These are phyloP conservation scores for Adelges cooleyi DNA, from an alignment of 1,140 invertebrate species.

Conservation along the genomic window DNA sequence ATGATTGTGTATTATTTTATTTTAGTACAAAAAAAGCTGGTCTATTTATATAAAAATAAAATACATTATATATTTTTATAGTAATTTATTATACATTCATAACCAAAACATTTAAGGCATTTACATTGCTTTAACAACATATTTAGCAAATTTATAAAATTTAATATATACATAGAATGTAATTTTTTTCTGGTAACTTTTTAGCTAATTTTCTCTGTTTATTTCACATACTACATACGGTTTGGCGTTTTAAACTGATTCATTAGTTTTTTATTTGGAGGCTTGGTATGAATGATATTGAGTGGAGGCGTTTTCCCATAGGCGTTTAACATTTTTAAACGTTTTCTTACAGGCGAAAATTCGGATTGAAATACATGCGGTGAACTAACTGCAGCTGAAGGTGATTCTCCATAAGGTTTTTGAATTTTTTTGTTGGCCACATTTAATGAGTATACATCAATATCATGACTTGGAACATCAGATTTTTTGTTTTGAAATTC, in stretches of 20 bases:
- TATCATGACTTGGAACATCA: no score
- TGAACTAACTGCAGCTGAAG: not conserved
- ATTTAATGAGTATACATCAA: not conserved
- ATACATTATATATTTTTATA: no score
- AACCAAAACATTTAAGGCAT: no score
- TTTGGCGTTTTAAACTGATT: constrained; percentile 9
- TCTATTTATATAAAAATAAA: no score
- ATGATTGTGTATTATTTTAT: no score
- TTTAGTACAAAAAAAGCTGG: no score
- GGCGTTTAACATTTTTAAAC: constrained; percentile 5
- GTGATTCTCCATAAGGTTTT: not conserved
- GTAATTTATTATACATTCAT: no score
- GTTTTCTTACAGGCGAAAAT: constrained; percentile 1
- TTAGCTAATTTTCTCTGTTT: no score
- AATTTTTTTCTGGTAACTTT: no score
- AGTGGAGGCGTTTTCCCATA: constrained; percentile 18
- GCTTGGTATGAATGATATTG: constrained; percentile 20
- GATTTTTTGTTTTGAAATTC: not conserved
- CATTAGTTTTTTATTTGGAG: not conserved
- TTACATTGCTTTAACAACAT: no score
- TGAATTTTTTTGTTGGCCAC: not conserved
- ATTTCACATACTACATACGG: not conserved
- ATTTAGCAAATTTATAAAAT: no score
- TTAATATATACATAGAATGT: no score
- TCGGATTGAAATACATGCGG: not conserved